Conservation (phyloP, 2,797 vertebrate species). For the Danio kyathit region DNA sequence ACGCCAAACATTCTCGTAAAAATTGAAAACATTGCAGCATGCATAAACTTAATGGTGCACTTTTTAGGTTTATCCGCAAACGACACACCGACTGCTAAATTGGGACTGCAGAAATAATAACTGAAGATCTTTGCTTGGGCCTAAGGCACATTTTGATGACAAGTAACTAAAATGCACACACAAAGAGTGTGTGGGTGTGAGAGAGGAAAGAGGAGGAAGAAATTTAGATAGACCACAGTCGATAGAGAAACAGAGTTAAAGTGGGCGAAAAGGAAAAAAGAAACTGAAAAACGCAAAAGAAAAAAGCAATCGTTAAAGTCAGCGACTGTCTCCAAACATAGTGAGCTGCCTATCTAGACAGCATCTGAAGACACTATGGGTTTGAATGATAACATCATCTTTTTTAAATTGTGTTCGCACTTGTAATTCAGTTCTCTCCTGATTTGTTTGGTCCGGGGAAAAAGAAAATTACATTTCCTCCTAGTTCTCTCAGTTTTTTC, state of each 20-base stretch:
- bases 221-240: slow-evolving; percentile 36
- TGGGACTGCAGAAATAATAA: slow-evolving; percentile 27
- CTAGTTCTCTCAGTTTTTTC: too few species aligned
- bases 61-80: slow-evolving; percentile 25
- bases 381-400: not conserved
- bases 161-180: slow-evolving; percentile 30
- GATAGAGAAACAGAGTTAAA: slow-evolving; percentile 23
- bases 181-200: slow-evolving; percentile 40
- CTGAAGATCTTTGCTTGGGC: slow-evolving; percentile 32
- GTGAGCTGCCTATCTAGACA: slow-evolving; percentile 3
- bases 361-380: not conserved
- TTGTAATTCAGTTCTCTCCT: too few species aligned
- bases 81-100: not conserved
- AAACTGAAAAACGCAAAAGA: not conserved
- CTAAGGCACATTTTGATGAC: slow-evolving; percentile 41
- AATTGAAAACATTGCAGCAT: slow-evolving; percentile 1
- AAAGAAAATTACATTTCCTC: too few species aligned
- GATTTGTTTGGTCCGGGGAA: too few species aligned
- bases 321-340: not conserved
- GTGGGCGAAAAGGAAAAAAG: slow-evolving; percentile 33
- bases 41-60: slow-evolving; percentile 11
- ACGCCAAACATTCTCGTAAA: not conserved
- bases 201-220: slow-evolving; percentile 37
- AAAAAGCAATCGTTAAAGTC: slow-evolving; percentile 16
- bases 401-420: not conserved